Evolutionary conservation across 2,888 invertebrate genomes (phyloP), one percentile per base, ranked within the genome.

Genomic region (Pollenia amentaria): DNA sequence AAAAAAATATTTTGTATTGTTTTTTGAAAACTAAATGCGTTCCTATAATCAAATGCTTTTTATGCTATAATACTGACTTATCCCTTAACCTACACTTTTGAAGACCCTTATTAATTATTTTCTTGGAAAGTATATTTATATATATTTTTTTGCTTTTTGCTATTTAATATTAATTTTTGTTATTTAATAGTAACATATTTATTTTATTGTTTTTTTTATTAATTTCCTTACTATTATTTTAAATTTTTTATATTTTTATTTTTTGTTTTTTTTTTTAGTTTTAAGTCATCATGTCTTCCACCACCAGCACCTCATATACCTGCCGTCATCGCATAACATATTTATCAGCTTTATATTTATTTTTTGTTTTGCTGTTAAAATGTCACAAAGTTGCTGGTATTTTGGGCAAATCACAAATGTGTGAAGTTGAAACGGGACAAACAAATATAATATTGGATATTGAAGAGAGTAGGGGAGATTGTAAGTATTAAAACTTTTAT

Each of bases 371-470:
- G 79, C 87, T 91, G 18, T 85, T 90, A 65, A 87, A 89, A 67
- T 90, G 89, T 70, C 89, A 89, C 72, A 88, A 89, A 67, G 89
- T 89, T 69, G 89, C 90, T 48, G 91, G 92, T 42, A 89, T 91
- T 78, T 89, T 92, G 89, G 93, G 93, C 67, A 93, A 93, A 89
- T 92, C 92, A 48, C 93, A 93, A 87, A 90, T 93, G 93, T 98
- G 98, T 94, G 97, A 97, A 93, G 97, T 97, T 90, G 97, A 97
- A 94, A 97, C 96, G 82, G 97, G 97, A 51, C 96, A 97, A 91
- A 96, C 97, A 48, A 98, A 97, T 92, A 97, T 98, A 88, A 97
- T 98, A 90, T 94, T 98, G 89, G 98, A 98, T 92, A 97, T 98
- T 89, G 97, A 97, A 93, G 98, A 98, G 93, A 98, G 98, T 93